These are phyloP conservation scores for Xestobium rufovillosum DNA, from an alignment of 2,888 invertebrate genomes.

Conservation along the genomic window DNA sequence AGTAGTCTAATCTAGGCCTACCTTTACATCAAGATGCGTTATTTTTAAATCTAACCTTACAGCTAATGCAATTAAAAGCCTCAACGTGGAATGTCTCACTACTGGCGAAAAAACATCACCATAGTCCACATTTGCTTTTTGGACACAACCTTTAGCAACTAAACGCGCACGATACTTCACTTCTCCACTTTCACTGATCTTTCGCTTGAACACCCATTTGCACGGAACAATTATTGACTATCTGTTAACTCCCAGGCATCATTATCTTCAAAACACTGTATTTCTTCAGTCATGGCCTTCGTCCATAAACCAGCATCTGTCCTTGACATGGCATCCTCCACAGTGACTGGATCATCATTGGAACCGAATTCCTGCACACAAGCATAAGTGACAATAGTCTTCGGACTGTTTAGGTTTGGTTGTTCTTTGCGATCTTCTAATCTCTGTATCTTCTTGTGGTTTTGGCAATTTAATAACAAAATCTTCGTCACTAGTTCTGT, in stretches of 20 bases:
- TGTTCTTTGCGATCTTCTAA: conserved; percentile 6
- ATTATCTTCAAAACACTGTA: conserved; percentile 20
- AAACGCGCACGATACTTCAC: conserved; percentile 14
- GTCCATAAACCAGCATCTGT: conserved; percentile 18
- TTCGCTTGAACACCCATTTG: conserved; percentile 20
- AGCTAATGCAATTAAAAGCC: conserved; percentile 14
- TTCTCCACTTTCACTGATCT: conserved; percentile 8
- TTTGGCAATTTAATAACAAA: neutral
- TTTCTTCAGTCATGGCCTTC: conserved; percentile 19
- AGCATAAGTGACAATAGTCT: neutral
- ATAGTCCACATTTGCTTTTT: conserved; percentile 13
- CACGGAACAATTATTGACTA: conserved; percentile 8
- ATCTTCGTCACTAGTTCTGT: conserved; percentile 4
- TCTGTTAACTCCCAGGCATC: conserved; percentile 21
- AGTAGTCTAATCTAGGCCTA: no score
- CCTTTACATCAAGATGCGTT: conserved; percentile 7
- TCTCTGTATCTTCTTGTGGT: neutral
- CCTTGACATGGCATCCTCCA: conserved; percentile 18
- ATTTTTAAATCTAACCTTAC: conserved; percentile 5
- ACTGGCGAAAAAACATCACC: conserved; percentile 16
- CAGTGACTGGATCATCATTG: conserved; percentile 16
- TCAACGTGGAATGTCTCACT: conserved; percentile 10
- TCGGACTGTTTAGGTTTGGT: neutral
- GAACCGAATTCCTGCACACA: neutral
- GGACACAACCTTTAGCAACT: conserved; percentile 18